Conservation (phyloP, 2,797 vertebrate species). For the Emydoidea blandingii region DNA sequence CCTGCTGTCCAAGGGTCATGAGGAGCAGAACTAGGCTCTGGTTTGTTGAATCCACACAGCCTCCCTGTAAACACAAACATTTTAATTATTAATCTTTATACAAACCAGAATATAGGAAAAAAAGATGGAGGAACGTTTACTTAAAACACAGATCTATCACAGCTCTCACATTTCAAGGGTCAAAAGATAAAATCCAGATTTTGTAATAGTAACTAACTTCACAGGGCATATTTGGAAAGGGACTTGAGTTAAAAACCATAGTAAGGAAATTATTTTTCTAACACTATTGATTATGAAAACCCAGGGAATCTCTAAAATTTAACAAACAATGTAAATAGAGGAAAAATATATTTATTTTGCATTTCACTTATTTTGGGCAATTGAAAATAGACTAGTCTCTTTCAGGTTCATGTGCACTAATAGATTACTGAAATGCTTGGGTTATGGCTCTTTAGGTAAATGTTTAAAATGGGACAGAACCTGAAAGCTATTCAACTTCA, state of each 20-base stretch:
- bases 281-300: not conserved
- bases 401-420: not conserved
- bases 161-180: slow-evolving; percentile 2
- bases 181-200: slow-evolving; percentile 44
- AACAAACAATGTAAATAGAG: not conserved
- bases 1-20: slow-evolving; percentile 97
- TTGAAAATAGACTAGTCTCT: not conserved
- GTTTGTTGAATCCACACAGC: slow-evolving; percentile 96
- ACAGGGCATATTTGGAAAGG: not conserved
- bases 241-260: not conserved
- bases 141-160: not conserved
- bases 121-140: not conserved
- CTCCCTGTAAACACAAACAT: slow-evolving; percentile 87
- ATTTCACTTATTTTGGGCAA: not conserved
- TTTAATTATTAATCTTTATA: slow-evolving; percentile 76
- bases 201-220: slow-evolving; percentile 27
- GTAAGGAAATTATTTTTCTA: not conserved
- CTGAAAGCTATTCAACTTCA: not conserved
- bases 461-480: not conserved
- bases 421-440: not conserved
- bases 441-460: not conserved
- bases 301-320: not conserved
- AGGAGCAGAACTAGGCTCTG: slow-evolving; percentile 94
- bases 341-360: not conserved
- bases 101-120: slow-evolving; percentile 62